A percentile compares a stretch with the other conserved stretches of the same genome.
Evolutionary conservation across 2,888 invertebrate genomes (phyloP).

Genomic region (Aphodius sticticus): DNA sequence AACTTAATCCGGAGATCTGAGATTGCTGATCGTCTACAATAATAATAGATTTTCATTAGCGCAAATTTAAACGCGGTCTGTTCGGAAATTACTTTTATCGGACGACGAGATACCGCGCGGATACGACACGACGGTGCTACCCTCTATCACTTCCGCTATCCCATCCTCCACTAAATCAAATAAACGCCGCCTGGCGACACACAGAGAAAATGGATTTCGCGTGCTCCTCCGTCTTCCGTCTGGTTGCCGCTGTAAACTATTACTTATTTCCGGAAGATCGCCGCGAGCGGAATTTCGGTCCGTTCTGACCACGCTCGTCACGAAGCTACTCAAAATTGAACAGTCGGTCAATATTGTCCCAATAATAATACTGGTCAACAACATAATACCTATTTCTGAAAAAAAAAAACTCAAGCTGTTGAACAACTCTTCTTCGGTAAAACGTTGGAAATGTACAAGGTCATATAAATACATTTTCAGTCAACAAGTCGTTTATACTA

Average conservation of each 20-base stretch:
- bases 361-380: no score
- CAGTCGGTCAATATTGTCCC: not conserved
- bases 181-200: not conserved
- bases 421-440: no score
- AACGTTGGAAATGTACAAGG: no score
- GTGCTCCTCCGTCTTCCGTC: not conserved
- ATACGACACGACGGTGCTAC: not conserved
- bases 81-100: constrained; percentile 4
- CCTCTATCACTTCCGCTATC: constrained; percentile 4
- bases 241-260: not conserved
- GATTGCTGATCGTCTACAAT: not conserved
- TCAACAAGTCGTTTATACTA: no score
- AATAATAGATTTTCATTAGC: not conserved
- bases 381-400: no score
- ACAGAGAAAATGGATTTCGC: not conserved
- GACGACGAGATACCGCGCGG: not conserved
- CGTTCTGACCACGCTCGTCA: not conserved
- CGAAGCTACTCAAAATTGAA: not conserved
- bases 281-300: not conserved
- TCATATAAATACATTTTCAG: no score
- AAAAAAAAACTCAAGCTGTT: no score
- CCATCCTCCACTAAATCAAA: not conserved
- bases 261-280: not conserved
- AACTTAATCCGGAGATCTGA: not conserved
- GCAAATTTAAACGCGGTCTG: not conserved